Evolutionary conservation across 2,113 vertebrate species (phyloP), one percentile per base, ranked within the genome.

Genomic region (Tetrax tetrax): DNA sequence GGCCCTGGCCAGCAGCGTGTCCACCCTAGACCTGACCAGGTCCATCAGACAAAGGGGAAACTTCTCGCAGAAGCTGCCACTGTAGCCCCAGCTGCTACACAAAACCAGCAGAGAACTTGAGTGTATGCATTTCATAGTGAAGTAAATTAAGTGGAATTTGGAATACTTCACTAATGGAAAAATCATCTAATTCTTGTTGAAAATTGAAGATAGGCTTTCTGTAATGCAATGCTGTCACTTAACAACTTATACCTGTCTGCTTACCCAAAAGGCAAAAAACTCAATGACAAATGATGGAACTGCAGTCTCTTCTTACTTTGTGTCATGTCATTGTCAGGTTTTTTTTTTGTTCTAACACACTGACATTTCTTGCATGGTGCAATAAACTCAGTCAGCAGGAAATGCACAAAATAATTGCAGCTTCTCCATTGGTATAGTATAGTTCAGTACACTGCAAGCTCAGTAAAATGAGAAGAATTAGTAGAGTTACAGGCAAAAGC

Each of bases 321-420:
- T 90, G 38, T 89, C 3, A 0, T 56, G 50, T 38, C 29, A 65
- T 87, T 86, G 74, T 79, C 87, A 51, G 53, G 70, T n/a, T 92
- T 96, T 96, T 72, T n/a, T 92, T 96, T 96, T 94, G 75, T 93
- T 94, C 71, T 59, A 64, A 51, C n/a, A 37, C 16, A 1, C 35
- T 95, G 83, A 75, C 45, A 38, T n/a, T 77, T 89, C 75, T 85
- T 96, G 65, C 41, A 27, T 92, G 74, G 69, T 72, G 85, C 90
- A 91, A 37, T 94, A 82, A 87, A 57, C 60, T 90, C 93, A 90
- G 79, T 85, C 91, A 94, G 91, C 84, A 93, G 57, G 79, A 96
- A 95, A 95, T 65, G 89, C 69, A 95, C 92, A 78, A 94, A 94
- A 91, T 95, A 94, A 96, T 84, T 90, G 74, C 50, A 96, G 3